phyloP scores from a whole-genome alignment of 2,797 vertebrate genomes.

The Salarias fasciatus region DNA sequence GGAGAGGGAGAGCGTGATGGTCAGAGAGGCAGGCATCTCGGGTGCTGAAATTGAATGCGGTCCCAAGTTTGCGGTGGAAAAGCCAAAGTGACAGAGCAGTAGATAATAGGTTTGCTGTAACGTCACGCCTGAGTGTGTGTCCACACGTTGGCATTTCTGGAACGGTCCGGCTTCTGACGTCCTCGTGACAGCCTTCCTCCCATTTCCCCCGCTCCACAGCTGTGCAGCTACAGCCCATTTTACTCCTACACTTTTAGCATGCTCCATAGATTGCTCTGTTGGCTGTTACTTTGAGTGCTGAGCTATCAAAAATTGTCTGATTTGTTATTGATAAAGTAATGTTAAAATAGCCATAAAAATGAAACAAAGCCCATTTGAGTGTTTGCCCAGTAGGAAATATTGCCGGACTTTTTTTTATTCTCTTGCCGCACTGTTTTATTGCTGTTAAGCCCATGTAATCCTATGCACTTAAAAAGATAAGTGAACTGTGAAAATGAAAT shows the following conservation, averaged over 20 bases:
- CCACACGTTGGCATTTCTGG: constrained; percentile 84
- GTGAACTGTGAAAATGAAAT: constrained; percentile 65
- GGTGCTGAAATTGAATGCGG: constrained; percentile 85
- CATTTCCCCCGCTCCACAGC: constrained; percentile 69
- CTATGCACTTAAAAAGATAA: constrained; percentile 70
- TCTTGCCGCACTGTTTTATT: constrained; percentile 67
- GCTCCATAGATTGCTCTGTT: constrained; percentile 67
- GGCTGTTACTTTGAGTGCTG: constrained; percentile 77
- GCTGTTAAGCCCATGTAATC: constrained; percentile 67
- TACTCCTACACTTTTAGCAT: constrained; percentile 55
- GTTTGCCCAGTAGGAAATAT: constrained; percentile 58
- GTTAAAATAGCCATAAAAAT: constrained; percentile 73
- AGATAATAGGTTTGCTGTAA: constrained; percentile 88
- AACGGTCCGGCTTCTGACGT: constrained; percentile 80
- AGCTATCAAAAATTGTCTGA: constrained; percentile 78
- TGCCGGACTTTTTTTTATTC: constrained; percentile 41
- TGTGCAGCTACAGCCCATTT: constrained; percentile 71
- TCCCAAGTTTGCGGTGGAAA: constrained; percentile 83
- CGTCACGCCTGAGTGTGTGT: constrained; percentile 84
- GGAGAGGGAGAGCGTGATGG: constrained; percentile 60
- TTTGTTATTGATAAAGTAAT: constrained; percentile 84
- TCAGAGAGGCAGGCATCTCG: constrained; percentile 76
- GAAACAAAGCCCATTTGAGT: constrained; percentile 72
- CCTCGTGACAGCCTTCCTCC: constrained; percentile 81
- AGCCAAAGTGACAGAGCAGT: constrained; percentile 85